Conservation (phyloP, 2,797 vertebrate genomes). For the Mus caroli region DNA sequence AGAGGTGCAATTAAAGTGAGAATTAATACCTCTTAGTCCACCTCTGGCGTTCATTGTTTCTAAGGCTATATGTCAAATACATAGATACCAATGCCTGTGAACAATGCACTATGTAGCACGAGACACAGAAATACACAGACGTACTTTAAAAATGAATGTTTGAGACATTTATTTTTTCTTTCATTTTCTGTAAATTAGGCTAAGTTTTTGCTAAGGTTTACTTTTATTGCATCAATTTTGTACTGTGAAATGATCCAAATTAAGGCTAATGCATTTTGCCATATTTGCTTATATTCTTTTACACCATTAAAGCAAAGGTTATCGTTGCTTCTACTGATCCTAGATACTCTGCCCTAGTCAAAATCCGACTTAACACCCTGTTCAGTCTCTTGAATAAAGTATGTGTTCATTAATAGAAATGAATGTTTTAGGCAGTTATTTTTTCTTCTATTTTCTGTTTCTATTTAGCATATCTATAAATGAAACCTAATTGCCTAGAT, state of each 20-base stretch:
- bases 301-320: neutral
- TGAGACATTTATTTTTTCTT: conserved; percentile 23
- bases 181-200: conserved; percentile 47
- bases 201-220: conserved; percentile 2
- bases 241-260: conserved; percentile 22
- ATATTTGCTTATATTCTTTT: neutral
- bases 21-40: neutral
- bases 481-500: conserved; percentile 59
- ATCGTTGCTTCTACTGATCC: neutral
- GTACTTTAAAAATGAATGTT: conserved; percentile 41
- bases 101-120: neutral
- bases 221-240: neutral
- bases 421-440: conserved; percentile 33
- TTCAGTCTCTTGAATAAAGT: neutral
- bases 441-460: conserved; percentile 65
- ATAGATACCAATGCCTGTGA: conserved; percentile 28
- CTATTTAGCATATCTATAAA: conserved; percentile 54
- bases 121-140: conserved; percentile 43
- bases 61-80: neutral
- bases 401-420: conserved; percentile 35
- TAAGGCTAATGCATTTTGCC: neutral
- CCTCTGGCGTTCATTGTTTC: neutral
- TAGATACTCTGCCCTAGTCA: neutral
- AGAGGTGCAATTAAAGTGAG: neutral
- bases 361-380: neutral